A percentile compares a stretch with the other conserved stretches of the same genome.
These are phyloP conservation scores for Hippocampus guttulatus DNA, from an alignment of 2,113 vertebrate genomes.

Conservation along the genomic window DNA sequence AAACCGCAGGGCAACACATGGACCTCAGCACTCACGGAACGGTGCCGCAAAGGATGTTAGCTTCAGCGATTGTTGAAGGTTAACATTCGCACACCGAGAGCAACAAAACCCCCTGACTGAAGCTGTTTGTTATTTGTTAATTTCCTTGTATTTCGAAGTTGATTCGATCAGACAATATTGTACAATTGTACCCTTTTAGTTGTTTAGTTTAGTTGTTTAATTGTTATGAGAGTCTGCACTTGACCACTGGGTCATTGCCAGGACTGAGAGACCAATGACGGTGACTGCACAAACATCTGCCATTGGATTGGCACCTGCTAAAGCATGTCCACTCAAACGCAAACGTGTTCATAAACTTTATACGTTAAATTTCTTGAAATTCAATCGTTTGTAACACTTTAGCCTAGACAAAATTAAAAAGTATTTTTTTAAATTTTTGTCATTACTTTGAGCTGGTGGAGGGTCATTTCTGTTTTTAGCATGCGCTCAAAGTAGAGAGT, in stretches of 20 bases:
- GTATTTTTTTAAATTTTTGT: too few relatives aligned
- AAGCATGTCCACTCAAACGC: background rate
- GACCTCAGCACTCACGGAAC: slow-evolving; percentile 48
- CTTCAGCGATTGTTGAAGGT: slow-evolving; percentile 66
- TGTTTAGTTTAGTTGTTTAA: too few relatives aligned
- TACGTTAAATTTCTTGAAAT: background rate
- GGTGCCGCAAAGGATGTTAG: slow-evolving; percentile 67
- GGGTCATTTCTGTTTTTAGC: background rate
- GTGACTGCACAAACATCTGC: slow-evolving; percentile 1
- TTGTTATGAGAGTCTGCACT: slow-evolving; percentile 32
- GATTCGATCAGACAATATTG: slow-evolving; percentile 58
- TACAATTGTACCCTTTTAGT: slow-evolving; percentile 40
- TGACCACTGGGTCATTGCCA: slow-evolving; percentile 42
- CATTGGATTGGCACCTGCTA: background rate
- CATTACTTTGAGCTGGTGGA: background rate
- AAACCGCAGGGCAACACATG: slow-evolving; percentile 55
- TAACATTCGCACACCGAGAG: slow-evolving; percentile 47
- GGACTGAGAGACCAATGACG: slow-evolving; percentile 10
- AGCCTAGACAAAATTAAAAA: too few relatives aligned
- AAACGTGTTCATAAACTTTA: background rate
- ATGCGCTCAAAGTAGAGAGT: background rate
- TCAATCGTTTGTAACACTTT: background rate
- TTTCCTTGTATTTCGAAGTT: slow-evolving; percentile 62
- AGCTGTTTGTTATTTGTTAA: slow-evolving; percentile 64
- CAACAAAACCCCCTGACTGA: slow-evolving; percentile 50